Conservation (phyloP, 2,888 invertebrate species). For the Conomelus anceps region DNA sequence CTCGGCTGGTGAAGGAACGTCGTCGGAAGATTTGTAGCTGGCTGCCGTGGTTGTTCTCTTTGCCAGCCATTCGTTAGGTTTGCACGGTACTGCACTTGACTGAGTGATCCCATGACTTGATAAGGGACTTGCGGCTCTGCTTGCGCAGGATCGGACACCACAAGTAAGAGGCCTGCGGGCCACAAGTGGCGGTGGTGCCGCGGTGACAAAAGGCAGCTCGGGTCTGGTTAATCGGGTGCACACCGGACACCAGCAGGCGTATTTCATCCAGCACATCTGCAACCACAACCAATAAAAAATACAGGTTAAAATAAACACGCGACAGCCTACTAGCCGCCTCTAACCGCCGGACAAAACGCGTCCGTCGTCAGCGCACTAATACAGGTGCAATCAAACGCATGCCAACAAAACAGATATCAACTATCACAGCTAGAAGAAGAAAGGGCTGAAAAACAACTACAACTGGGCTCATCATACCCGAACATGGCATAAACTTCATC, state of each 20-base stretch:
- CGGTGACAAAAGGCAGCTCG: neutral
- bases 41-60: too few relatives aligned
- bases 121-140: neutral
- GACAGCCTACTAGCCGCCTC: neutral
- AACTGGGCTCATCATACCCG: too few relatives aligned
- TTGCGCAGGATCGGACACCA: neutral
- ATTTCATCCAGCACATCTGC: neutral
- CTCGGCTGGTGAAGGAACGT: too few relatives aligned
- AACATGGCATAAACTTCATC: too few relatives aligned
- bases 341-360: too few relatives aligned
- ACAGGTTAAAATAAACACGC: neutral
- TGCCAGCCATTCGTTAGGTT: neutral
- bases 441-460: too few relatives aligned
- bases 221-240: neutral
- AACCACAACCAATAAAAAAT: neutral
- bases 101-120: neutral
- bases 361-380: too few relatives aligned
- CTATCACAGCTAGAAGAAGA: too few relatives aligned
- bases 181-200: neutral
- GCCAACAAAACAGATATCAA: too few relatives aligned
- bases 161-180: neutral
- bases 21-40: too few relatives aligned
- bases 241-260: neutral
- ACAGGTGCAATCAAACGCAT: too few relatives aligned
- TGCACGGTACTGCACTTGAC: neutral